Evolutionary conservation across 2,113 vertebrate species (phyloP), one percentile per base, ranked within the genome.

Genomic region (Thunnus maccoyii): DNA sequence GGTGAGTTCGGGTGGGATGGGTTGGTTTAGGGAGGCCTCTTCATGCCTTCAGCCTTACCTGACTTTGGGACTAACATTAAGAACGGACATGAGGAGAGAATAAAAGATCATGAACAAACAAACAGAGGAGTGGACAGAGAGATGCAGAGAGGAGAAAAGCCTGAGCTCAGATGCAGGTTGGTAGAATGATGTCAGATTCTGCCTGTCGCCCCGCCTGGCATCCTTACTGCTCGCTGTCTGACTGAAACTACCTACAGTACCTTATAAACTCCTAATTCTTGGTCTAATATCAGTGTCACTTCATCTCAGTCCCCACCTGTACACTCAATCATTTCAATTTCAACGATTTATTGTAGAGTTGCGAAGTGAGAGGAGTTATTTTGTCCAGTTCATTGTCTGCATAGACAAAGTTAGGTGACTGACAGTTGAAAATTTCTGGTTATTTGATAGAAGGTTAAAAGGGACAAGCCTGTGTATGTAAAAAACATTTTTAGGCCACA

Each of bases 51-150:
- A 82, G 68, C 25, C 98, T 99, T 99, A 99, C 98, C 98, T 99
- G 96, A 97, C 96, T 96, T 98, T 99, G 94, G 98, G 97, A 97
- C 98, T 99, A 97, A 94, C 69, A 92, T 94, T 95, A 96, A 95
- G 92, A 94, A 95, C 94, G 95, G 93, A 97, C 89, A 94, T 80
- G 87, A 91, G 90, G 88, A 88, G 86, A 91, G 89, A 93, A 91
- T 65, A 93, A 82, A 77, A 91, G 62, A 85, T 81, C 44, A 65
- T 93, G 88, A 93, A 87, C 80, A 82, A 41, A 41, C 7, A 7
- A 81, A 88, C 54, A 84, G 73, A 91, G 82, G 79, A 90, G 86
- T 83, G 93, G 91, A 92, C 0, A 95, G 87, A 96, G 94, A 96
- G 94, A 95, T 96, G 96, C 93, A 96, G 94, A 95, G 86, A 89